A percentile compares a stretch with the other conserved stretches of the same genome.
These are phyloP conservation scores for Mimumesa dahlbomi DNA, from an alignment of 2,888 invertebrate genomes.

Conservation along the genomic window DNA sequence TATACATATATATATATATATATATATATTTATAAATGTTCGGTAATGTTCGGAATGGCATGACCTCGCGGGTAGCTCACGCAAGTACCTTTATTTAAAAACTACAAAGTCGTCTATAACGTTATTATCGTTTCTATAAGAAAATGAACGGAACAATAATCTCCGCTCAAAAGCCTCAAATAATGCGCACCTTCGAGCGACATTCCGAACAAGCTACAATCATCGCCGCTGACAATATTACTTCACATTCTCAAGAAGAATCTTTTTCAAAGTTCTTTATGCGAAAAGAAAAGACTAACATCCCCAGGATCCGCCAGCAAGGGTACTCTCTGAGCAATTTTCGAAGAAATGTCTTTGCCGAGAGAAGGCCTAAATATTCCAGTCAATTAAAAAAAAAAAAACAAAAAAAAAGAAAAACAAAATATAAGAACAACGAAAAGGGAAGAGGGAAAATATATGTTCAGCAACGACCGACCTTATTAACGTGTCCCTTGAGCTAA, in stretches of 20 bases:
- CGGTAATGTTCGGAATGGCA: conserved; percentile 8
- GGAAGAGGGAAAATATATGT: conserved; percentile 22
- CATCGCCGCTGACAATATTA: too few species aligned
- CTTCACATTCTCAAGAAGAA: too few species aligned
- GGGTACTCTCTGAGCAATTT: conserved; percentile 51
- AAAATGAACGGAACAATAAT: not conserved
- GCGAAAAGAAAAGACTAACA: conserved; percentile 1
- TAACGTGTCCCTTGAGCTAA: not conserved
- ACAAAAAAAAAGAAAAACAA: conserved; percentile 9
- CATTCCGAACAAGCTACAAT: conserved; percentile 20
- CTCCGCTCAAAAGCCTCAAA: conserved; percentile 34
- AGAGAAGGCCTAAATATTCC: conserved; percentile 53
- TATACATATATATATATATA: too few species aligned
- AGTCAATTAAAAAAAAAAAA: conserved; percentile 37
- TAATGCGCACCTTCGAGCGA: conserved; percentile 4
- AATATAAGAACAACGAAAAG: conserved; percentile 18
- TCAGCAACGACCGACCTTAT: conserved; percentile 1
- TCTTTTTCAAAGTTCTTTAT: too few species aligned
- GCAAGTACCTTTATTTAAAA: conserved; percentile 14
- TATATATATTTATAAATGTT: conserved; percentile 4
- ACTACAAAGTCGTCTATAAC: conserved; percentile 20
- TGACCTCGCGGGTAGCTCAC: not conserved
- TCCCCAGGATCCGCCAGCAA: conserved; percentile 45
- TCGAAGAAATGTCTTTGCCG: conserved; percentile 51
- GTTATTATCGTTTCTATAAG: conserved; percentile 2